Evolutionary conservation across 1,140 invertebrate species (phyloP), one percentile per base, ranked within the genome.

Genomic region (Oedothorax gibbosus): DNA sequence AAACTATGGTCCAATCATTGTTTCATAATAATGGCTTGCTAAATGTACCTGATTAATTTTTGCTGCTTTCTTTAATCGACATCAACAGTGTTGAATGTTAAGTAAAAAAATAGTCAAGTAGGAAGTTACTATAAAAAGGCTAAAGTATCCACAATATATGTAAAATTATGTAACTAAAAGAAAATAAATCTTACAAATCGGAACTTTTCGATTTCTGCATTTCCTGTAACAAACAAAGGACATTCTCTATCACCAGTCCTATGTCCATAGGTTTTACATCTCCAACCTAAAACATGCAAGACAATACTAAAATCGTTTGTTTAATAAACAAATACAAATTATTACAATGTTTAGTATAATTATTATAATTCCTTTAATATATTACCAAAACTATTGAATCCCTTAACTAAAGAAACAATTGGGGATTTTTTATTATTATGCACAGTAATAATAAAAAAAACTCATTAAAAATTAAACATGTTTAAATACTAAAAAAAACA

Each of bases 221-320:
- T 89, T 21, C 88, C 88, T 49, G 75, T 86, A 10, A 89, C 69
- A 86, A 89, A 89, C 53, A 89, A 60, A 14, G 88, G 88, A 78
- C 88, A 89, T 86, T 89, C 88, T 81, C 87, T 87, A 85, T 89
- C 88, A 21, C 88, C 88, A 10, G 88, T 88, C 84, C 88, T 64
- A 56, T 89, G 88, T 7, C 88, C 88, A 86, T 89, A 89, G 35
- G 78, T 84, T 84, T 89, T 89, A 49, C 88, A 89, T 51, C 88
- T 78, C 88, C 88, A 89, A 87, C 88, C 88, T 88, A 35, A 21
- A 86, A 65, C 54, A 79, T 35, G 5, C 35, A 35, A 35, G 5
- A 5, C 2, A 35, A 35, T 35, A 35, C 1, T 5, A 35, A 35
- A 35, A 35, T 35, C 5, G 5, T 35, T 2, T 35, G 35, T 35